Percentiles rank a stretch among this genome's conserved stretches.
Evolutionary conservation across 1,140 invertebrate genomes (phyloP).

Genomic region (Zeugodacus cucurbitae): DNA sequence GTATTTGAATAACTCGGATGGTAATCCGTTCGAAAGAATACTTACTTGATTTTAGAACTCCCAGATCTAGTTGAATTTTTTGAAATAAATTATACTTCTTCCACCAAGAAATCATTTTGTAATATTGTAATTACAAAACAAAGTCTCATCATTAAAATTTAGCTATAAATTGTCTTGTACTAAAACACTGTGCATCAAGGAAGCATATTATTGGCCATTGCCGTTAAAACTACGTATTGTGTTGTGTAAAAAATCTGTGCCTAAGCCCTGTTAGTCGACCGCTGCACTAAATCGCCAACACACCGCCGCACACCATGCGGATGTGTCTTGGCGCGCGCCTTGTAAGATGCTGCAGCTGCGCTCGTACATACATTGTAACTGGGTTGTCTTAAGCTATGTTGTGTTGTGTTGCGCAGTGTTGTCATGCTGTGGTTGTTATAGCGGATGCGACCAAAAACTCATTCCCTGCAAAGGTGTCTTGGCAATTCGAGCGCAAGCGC

Average conservation of each 20-base stretch:
- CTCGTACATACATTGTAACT: neutral
- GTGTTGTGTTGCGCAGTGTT: neutral
- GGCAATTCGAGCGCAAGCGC: conserved; percentile 23
- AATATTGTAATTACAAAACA: too few species aligned
- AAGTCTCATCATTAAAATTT: too few species aligned
- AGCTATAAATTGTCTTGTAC: too few species aligned
- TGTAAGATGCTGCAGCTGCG: neutral
- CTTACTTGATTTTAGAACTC: too few species aligned
- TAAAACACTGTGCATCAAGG: neutral
- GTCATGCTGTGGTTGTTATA: neutral
- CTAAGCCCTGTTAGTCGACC: conserved; percentile 7
- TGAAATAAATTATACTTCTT: too few species aligned
- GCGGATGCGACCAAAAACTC: conserved; percentile 13
- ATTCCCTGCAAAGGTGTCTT: conserved; percentile 17
- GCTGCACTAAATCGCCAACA: neutral
- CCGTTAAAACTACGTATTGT: neutral
- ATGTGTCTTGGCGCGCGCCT: neutral
- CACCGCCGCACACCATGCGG: neutral
- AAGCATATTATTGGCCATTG: neutral
- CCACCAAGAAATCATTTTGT: too few species aligned
- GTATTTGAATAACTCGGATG: too few species aligned
- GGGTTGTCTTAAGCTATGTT: neutral
- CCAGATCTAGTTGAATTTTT: too few species aligned
- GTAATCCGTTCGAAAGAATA: too few species aligned
- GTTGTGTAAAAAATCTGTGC: neutral